These are phyloP conservation scores for Tiliacea aurago DNA, from an alignment of 2,888 invertebrate species.

Conservation along the genomic window DNA sequence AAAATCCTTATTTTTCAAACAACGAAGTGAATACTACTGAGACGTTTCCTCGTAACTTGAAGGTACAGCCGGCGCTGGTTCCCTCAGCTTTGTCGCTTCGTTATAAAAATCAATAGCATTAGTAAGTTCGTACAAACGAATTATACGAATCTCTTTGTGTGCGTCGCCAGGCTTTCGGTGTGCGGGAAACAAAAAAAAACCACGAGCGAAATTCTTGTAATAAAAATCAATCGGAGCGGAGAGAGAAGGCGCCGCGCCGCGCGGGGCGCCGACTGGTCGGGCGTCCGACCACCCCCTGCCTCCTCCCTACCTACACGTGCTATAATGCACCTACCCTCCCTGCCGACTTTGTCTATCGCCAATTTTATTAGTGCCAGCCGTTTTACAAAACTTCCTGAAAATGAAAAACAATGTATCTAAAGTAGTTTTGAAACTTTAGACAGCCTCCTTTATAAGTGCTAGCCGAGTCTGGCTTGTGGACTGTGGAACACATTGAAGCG, in stretches of 20 bases:
- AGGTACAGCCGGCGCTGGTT: conserved; percentile 66
- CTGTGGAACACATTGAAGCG: conserved; percentile 25
- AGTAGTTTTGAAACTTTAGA: conserved; percentile 29
- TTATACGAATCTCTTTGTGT: conserved; percentile 88
- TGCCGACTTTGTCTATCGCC: conserved; percentile 46
- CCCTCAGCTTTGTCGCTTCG: conserved; percentile 80
- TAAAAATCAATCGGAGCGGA: conserved; percentile 91
- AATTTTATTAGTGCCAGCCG: conserved; percentile 40
- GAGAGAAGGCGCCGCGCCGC: conserved; percentile 88
- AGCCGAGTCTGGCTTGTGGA: conserved; percentile 27
- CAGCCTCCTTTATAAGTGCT: conserved; percentile 13
- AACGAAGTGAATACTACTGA: conserved; percentile 36
- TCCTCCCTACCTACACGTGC: conserved; percentile 76
- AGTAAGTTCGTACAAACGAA: conserved; percentile 90
- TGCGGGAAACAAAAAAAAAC: conserved; percentile 89
- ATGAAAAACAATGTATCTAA: conserved; percentile 34
- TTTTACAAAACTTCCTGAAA: conserved; percentile 44
- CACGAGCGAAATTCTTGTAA: conserved; percentile 90
- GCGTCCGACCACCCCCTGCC: conserved; percentile 75
- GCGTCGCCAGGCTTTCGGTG: conserved; percentile 83
- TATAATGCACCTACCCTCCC: conserved; percentile 84
- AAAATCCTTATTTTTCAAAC: conserved; percentile 20
- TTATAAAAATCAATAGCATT: conserved; percentile 91
- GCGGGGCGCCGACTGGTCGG: conserved; percentile 88
- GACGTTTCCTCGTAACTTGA: conserved; percentile 54